A percentile compares a stretch with the other conserved stretches of the same genome.
These are phyloP conservation scores for Ennomos quercinarius DNA, from an alignment of 2,888 invertebrate genomes.

Conservation along the genomic window DNA sequence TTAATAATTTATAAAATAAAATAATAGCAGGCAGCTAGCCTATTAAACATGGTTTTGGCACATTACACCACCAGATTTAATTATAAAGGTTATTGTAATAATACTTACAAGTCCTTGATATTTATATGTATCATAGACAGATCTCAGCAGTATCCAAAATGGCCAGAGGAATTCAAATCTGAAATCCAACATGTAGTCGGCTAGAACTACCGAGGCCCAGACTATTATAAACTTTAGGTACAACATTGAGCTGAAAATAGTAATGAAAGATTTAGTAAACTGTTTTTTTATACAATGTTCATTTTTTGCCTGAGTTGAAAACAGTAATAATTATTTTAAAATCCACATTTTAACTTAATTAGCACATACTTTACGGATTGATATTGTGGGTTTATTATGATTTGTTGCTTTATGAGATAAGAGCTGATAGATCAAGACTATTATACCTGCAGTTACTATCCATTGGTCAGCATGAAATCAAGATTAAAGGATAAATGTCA, in stretches of 20 bases:
- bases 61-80: too few species aligned
- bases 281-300: background rate
- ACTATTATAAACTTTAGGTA: slow-evolving; percentile 98
- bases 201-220: slow-evolving; percentile 97
- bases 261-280: slow-evolving; percentile 1
- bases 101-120: slow-evolving; percentile 97
- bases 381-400: too few species aligned
- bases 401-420: too few species aligned
- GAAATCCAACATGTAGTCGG: slow-evolving; percentile 98
- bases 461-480: slow-evolving; percentile 30
- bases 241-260: slow-evolving; percentile 93
- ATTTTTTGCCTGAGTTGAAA: background rate
- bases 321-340: too few species aligned
- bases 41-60: too few species aligned
- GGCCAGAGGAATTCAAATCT: slow-evolving; percentile 99
- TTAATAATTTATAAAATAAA: too few species aligned
- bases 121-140: slow-evolving; percentile 98
- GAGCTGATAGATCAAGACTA: slow-evolving; percentile 4
- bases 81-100: background rate
- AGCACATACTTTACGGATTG: too few species aligned
- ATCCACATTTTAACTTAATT: too few species aligned
- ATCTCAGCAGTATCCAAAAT: slow-evolving; percentile 97
- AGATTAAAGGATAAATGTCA: slow-evolving; percentile 5
- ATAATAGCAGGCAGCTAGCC: too few species aligned
- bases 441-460: slow-evolving; percentile 36